A percentile compares a stretch with the other conserved stretches of the same genome.
phyloP scores from a whole-genome alignment of 2,113 vertebrate genomes.

The Balaeniceps rex region DNA sequence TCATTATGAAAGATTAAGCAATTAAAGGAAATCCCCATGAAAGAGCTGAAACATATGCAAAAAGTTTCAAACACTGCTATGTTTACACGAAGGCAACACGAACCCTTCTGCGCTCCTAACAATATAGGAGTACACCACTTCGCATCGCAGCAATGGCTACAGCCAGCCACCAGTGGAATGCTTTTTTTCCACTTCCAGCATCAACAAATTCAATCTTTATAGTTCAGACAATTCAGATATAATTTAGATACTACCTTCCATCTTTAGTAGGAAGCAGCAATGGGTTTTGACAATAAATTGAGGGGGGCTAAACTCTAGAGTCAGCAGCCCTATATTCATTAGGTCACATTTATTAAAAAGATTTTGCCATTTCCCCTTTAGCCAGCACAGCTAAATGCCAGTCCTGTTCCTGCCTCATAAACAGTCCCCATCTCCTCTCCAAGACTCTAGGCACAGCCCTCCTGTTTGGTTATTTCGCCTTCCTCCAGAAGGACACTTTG shows the following conservation, averaged over 20 bases:
- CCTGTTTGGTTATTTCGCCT: neutral
- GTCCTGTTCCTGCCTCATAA: neutral
- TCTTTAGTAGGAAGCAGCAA: neutral
- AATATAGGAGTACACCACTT: neutral
- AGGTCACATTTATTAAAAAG: neutral
- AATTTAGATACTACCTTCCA: neutral
- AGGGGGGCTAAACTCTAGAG: neutral
- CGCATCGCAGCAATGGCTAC: neutral
- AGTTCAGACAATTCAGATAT: neutral
- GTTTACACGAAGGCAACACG: neutral
- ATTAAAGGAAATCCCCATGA: neutral
- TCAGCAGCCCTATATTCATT: neutral
- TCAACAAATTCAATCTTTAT: neutral
- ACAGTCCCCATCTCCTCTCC: neutral
- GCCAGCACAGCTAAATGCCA: neutral
- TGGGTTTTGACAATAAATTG: neutral
- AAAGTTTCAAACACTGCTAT: neutral
- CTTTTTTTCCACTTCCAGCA: neutral
- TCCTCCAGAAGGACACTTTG: neutral
- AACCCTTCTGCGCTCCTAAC: neutral
- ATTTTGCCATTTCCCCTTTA: neutral
- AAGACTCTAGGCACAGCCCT: neutral
- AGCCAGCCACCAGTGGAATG: neutral
- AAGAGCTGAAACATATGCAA: neutral
- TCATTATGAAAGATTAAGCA: constrained; percentile 25